Evolutionary conservation across 2,797 vertebrate genomes (phyloP).

Genomic region (Emydoidea blandingii): DNA sequence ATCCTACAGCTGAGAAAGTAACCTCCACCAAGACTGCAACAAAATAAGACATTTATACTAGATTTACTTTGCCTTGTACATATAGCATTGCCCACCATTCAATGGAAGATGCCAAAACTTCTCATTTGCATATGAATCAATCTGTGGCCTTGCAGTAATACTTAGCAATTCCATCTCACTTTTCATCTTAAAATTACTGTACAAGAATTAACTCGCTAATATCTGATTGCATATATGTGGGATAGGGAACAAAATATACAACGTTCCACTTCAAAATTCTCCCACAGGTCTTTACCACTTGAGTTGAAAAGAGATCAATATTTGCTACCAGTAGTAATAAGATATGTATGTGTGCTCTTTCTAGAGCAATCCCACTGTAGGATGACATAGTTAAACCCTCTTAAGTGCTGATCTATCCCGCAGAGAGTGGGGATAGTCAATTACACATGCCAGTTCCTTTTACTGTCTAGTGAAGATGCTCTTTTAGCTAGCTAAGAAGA

Average conservation of each 20-base stretch:
- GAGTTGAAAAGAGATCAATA: not conserved
- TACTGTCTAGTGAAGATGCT: not conserved
- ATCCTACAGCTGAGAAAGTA: not conserved
- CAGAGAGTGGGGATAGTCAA: not conserved
- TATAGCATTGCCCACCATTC: not conserved
- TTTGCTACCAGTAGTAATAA: not conserved
- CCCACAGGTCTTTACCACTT: not conserved
- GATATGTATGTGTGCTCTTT: not conserved
- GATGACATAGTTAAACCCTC: not conserved
- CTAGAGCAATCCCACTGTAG: not conserved
- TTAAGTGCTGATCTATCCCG: not conserved
- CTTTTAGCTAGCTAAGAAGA: not conserved
- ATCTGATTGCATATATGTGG: not conserved
- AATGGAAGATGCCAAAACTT: not conserved
- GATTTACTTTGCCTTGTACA: not conserved
- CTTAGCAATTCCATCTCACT: not conserved
- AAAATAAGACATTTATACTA: not conserved
- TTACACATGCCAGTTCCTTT: not conserved
- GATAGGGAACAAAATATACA: not conserved
- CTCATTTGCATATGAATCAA: not conserved
- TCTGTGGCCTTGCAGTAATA: not conserved
- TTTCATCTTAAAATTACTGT: conserved; percentile 3
- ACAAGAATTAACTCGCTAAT: not conserved
- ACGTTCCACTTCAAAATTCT: not conserved
- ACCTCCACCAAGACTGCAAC: not conserved